These are phyloP conservation scores for Simalia tracyae DNA, from an alignment of 2,797 vertebrate genomes.

Conservation along the genomic window DNA sequence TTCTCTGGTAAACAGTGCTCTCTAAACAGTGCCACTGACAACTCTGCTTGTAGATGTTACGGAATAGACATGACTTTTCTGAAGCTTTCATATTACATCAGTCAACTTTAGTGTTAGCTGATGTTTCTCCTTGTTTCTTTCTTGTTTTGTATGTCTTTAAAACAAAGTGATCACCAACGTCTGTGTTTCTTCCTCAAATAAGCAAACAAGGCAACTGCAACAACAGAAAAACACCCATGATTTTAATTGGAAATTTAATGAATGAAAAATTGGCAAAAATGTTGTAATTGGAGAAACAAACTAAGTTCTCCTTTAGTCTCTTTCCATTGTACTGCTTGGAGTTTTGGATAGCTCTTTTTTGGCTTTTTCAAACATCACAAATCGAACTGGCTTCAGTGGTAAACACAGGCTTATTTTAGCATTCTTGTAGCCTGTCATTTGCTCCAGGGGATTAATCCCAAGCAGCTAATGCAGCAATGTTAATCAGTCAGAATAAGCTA, in stretches of 20 bases:
- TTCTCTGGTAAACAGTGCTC: neutral
- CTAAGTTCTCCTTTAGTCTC: constrained; percentile 30
- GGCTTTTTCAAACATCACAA: constrained; percentile 29
- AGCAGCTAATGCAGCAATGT: constrained; percentile 27
- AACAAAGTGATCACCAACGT: constrained; percentile 9
- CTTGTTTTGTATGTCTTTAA: neutral
- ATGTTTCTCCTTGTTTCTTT: neutral
- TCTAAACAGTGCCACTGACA: neutral
- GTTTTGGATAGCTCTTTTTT: constrained; percentile 1
- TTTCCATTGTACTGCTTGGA: constrained; percentile 2
- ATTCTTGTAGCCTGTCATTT: constrained; percentile 22
- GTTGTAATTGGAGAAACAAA: constrained; percentile 20
- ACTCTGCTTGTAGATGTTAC: neutral
- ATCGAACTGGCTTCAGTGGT: constrained; percentile 39
- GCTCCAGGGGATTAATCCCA: constrained; percentile 24
- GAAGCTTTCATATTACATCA: neutral
- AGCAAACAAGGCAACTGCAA: constrained; percentile 17
- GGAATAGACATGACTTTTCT: neutral
- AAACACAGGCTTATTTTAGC: constrained; percentile 32
- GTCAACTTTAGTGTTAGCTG: constrained; percentile 4
- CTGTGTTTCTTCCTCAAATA: constrained; percentile 17
- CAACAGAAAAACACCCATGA: neutral
- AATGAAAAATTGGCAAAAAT: constrained; percentile 31
- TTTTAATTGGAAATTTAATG: constrained; percentile 27
- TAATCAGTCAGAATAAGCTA: constrained; percentile 20